A percentile compares a stretch with the other conserved stretches of the same genome.
phyloP scores from a whole-genome alignment of 2,797 vertebrate genomes.

The Cichlasoma orientale region DNA sequence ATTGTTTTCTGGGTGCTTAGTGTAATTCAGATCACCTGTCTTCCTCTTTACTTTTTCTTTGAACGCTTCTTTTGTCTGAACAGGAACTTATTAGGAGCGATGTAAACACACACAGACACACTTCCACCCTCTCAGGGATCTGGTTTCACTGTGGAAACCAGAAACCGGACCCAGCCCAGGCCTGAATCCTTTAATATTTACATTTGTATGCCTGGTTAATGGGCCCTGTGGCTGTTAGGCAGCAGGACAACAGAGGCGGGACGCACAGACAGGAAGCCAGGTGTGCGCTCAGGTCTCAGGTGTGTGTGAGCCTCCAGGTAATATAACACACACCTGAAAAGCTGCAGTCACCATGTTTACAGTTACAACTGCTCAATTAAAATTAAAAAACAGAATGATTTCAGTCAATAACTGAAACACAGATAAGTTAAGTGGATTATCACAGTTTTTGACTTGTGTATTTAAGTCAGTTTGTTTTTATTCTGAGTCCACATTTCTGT shows the following conservation, averaged over 20 bases:
- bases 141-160: conserved; percentile 51
- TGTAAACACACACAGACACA: conserved; percentile 31
- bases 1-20: not conserved
- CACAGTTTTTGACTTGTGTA: not conserved
- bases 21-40: conserved; percentile 8
- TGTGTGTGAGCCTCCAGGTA: not conserved
- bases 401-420: not conserved
- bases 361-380: not conserved
- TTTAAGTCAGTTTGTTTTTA: not conserved
- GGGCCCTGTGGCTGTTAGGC: conserved; percentile 46
- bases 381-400: not conserved
- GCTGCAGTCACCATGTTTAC: not conserved
- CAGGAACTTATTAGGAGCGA: conserved; percentile 37
- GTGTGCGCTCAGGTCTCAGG: conserved; percentile 46
- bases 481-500: no score
- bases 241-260: not conserved
- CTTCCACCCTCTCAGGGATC: conserved; percentile 30
- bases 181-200: conserved; percentile 30
- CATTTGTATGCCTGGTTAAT: conserved; percentile 47
- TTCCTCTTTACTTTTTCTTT: conserved; percentile 33
- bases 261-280: conserved; percentile 29
- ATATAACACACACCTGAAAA: not conserved
- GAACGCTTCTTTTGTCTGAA: conserved; percentile 18
- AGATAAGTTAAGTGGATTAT: no score
- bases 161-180: conserved; percentile 3